These are phyloP conservation scores for Corella eumyota DNA, from an alignment of 23 tunicate species.

Conservation along the genomic window DNA sequence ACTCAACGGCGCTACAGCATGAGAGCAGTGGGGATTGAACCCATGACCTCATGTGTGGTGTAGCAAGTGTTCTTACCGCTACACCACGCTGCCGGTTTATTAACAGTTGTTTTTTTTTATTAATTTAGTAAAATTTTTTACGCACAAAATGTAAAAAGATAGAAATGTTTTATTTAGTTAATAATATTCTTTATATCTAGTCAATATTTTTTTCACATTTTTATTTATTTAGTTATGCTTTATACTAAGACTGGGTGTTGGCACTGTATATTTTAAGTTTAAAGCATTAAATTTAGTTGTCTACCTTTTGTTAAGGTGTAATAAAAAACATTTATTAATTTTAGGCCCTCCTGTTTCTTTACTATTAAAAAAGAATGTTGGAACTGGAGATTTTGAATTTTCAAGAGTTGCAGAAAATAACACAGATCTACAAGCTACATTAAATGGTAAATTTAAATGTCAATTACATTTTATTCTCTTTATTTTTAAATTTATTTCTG, in stretches of 20 bases:
- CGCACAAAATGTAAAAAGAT: no score
- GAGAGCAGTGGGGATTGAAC: no score
- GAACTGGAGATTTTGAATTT: conserved; percentile 17
- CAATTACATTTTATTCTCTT: not conserved
- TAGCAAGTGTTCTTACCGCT: no score
- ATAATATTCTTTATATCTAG: no score
- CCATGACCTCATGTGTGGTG: no score
- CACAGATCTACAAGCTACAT: conserved; percentile 8
- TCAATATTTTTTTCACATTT: no score
- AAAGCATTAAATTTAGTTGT: no score
- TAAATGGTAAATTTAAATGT: conserved; percentile 18
- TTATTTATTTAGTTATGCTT: no score
- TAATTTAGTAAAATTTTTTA: not conserved
- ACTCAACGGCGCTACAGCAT: no score
- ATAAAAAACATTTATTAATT: not conserved
- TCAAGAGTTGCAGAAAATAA: conserved; percentile 34
- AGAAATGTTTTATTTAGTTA: no score
- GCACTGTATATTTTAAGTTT: not conserved
- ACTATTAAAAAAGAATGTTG: conserved; percentile 5
- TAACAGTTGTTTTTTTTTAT: not conserved
- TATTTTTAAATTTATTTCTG: not conserved
- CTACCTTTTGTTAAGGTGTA: no score
- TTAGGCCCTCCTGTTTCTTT: conserved; percentile 49
- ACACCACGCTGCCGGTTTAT: no score
- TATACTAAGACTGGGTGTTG: not conserved